Evolutionary conservation across 1,140 invertebrate species (phyloP), one percentile per base, ranked within the genome.

Genomic region (Drosophila neocordata): DNA sequence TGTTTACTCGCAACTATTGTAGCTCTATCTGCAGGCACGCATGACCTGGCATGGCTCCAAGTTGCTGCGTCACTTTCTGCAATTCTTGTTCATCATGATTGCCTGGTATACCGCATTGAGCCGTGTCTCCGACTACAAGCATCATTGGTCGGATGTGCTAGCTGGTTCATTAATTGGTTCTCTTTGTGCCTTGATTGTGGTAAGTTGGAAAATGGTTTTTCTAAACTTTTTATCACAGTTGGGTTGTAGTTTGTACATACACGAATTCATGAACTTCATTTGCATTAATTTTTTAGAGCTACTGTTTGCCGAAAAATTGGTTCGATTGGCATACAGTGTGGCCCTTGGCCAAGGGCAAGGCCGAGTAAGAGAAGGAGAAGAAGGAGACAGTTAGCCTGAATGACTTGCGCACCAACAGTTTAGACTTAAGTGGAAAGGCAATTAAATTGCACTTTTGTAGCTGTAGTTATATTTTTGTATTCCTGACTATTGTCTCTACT

Each of bases 111-210:
- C 96, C 1, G 96, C 95, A 2, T 94, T 98, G 92, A 96, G 96
- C 3, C 93, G 98, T 22, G 94, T 99, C 18, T 97, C 96, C 1
- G 96, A 99, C 93, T 98, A 99, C 92, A 99, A 99, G 92, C 98
- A 99, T 92, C 98, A 99, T 89, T 98, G 97, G 90, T 89, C 84
- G 72, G 95, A 95, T 91, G 94, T 95, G 13, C 91, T 95, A 4
- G 92, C 92, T 20, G 94, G 94, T 2, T 92, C 93, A 56, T 69
- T 79, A 8, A 93, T 95, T 68, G 94, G 94, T 1, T 74, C 93
- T 2, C 77, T 93, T 9, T 92, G 91, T 51, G 94, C 94, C 38
- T 65, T 93, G 56, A 79, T 95, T 73, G 92, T 94, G 80, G 94
- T 95, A 90, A 94, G 94, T 93, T 24, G 20, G 11, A 38, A 12